Evolutionary conservation across 2,797 vertebrate genomes (phyloP).

Genomic region (Brachyrhaphis roseni): DNA sequence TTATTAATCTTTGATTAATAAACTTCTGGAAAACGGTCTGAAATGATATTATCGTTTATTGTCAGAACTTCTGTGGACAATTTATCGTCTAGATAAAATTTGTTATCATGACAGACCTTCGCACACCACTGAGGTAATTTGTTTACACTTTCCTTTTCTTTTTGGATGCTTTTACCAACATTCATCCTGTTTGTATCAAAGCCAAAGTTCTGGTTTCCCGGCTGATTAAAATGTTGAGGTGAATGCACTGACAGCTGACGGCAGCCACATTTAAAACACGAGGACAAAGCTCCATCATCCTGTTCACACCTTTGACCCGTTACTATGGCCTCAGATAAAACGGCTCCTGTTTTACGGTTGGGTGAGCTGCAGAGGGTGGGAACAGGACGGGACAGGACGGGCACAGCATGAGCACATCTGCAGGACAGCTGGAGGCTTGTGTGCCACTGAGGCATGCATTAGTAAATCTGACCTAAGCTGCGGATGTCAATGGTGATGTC

Average conservation of each 20-base stretch:
- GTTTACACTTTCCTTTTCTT: background rate
- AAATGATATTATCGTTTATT: too few species aligned
- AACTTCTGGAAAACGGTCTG: too few species aligned
- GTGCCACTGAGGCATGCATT: constrained; percentile 69
- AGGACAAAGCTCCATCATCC: constrained; percentile 16
- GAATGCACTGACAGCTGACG: constrained; percentile 18
- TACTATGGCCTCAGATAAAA: constrained; percentile 30
- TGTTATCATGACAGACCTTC: too few species aligned
- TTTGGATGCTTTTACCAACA: background rate
- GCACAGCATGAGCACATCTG: constrained; percentile 71
- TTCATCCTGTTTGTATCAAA: background rate
- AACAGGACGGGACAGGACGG: constrained; percentile 59
- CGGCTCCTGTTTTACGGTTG: constrained; percentile 29
- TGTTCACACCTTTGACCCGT: constrained; percentile 28
- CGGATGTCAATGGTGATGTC: constrained; percentile 90
- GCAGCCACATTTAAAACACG: constrained; percentile 18
- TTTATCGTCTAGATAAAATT: background rate
- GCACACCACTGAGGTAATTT: too few species aligned
- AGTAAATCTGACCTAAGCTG: constrained; percentile 84
- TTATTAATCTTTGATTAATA: too few species aligned
- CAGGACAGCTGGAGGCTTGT: constrained; percentile 70
- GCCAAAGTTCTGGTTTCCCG: background rate
- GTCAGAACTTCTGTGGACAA: too few species aligned
- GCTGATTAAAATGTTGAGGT: constrained; percentile 2
- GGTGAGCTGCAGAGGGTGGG: constrained; percentile 34